Conservation (phyloP, 2,888 invertebrate species). For the Argyresthia albistria region DNA sequence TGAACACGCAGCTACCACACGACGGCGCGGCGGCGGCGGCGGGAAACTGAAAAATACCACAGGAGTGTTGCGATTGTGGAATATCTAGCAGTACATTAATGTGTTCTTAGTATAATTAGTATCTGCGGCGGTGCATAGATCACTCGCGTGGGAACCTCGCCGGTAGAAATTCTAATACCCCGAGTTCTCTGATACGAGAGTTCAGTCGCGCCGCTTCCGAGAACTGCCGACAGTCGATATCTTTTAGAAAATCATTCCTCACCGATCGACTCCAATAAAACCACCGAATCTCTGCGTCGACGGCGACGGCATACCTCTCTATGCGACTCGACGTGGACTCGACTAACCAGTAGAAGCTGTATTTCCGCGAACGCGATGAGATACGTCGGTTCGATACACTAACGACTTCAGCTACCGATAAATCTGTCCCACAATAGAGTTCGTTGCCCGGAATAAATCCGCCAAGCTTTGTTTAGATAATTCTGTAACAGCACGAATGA, state of each 20-base stretch:
- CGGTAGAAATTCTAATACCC: constrained; percentile 8
- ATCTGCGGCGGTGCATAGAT: constrained; percentile 10
- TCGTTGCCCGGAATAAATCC: constrained; percentile 19
- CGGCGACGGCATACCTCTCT: neutral
- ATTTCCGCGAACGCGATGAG: constrained; percentile 30
- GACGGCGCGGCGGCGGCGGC: neutral
- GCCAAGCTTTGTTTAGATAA: neutral
- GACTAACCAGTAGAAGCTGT: no score
- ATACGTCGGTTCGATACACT: constrained; percentile 11
- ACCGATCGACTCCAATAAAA: constrained; percentile 2
- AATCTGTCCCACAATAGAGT: constrained; percentile 41
- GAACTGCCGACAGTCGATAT: neutral
- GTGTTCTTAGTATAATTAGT: constrained; percentile 9
- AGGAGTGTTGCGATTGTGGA: no score
- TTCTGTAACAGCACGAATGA: no score
- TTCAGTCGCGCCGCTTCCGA: neutral
- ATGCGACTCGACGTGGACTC: neutral
- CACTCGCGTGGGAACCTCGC: constrained; percentile 21
- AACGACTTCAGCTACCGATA: constrained; percentile 29
- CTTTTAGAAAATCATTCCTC: neutral
- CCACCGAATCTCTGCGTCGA: constrained; percentile 13
- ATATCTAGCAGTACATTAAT: neutral
- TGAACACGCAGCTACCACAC: neutral
- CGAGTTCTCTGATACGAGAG: neutral
- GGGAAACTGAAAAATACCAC: no score